These are phyloP conservation scores for Paracanthobrama guichenoti DNA, from an alignment of 2,113 vertebrate genomes.

Conservation along the genomic window DNA sequence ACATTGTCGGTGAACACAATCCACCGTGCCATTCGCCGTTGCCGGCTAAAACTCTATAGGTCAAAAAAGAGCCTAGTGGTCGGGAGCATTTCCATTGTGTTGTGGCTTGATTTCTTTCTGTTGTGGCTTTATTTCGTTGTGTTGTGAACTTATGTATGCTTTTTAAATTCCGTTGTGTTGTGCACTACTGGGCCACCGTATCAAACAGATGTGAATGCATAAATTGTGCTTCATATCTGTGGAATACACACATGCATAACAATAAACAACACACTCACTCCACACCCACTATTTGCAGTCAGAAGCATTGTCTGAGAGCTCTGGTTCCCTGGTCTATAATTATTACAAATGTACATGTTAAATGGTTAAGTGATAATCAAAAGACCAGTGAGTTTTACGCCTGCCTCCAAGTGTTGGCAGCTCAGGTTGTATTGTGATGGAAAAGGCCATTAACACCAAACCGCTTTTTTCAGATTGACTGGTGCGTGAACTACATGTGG, in stretches of 20 bases:
- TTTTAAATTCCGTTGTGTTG: too few relatives aligned
- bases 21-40: too few relatives aligned
- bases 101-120: too few relatives aligned
- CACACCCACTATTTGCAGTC: neutral
- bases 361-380: slow-evolving; percentile 42
- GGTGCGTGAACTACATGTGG: slow-evolving; percentile 51
- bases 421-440: slow-evolving; percentile 47
- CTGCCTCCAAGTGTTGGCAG: slow-evolving; percentile 49
- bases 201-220: slow-evolving; percentile 31
- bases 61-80: too few relatives aligned
- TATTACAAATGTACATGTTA: slow-evolving; percentile 49
- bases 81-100: too few relatives aligned
- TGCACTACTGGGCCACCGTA: too few relatives aligned
- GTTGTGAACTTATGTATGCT: too few relatives aligned
- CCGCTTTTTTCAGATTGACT: slow-evolving; percentile 52
- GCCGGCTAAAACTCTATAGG: too few relatives aligned
- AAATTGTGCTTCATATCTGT: slow-evolving; percentile 13
- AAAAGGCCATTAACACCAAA: slow-evolving; percentile 54
- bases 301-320: neutral
- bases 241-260: neutral
- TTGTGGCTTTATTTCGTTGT: too few relatives aligned
- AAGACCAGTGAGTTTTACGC: slow-evolving; percentile 37
- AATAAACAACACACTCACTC: neutral
- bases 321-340: slow-evolving; percentile 22
- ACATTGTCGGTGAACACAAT: too few relatives aligned